These are phyloP conservation scores for Plebejus anna DNA, from an alignment of 2,888 invertebrate species.

Conservation along the genomic window DNA sequence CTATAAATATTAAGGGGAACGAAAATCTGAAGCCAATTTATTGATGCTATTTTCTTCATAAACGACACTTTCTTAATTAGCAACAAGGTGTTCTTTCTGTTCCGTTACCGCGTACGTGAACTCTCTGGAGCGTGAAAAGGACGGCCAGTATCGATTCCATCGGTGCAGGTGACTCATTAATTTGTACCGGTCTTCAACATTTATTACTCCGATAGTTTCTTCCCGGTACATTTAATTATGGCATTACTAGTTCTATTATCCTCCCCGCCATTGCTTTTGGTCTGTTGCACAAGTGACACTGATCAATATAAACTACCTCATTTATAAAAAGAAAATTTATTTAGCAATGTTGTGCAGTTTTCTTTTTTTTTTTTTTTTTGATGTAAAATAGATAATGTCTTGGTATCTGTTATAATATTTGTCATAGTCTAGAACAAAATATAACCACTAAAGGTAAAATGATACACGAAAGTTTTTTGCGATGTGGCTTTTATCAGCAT, in stretches of 20 bases:
- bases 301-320: background rate
- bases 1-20: slow-evolving; percentile 11
- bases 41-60: slow-evolving; percentile 30
- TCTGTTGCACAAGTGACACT: background rate
- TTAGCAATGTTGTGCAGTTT: background rate
- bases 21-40: slow-evolving; percentile 30
- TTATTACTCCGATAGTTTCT: slow-evolving; percentile 32
- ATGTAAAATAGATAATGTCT: too few species aligned
- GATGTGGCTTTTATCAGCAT: too few species aligned
- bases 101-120: background rate
- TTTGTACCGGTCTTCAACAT: slow-evolving; percentile 32
- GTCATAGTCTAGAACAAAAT: too few species aligned
- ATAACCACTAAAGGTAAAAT: too few species aligned
- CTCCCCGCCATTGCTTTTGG: slow-evolving; percentile 1
- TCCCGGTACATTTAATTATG: slow-evolving; percentile 30
- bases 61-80: slow-evolving; percentile 30
- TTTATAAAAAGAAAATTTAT: background rate
- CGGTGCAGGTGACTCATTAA: slow-evolving; percentile 32
- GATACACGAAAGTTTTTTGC: too few species aligned
- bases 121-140: background rate
- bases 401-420: too few species aligned
- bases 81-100: slow-evolving; percentile 23
- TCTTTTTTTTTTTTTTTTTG: too few species aligned
- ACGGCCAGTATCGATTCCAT: slow-evolving; percentile 28
- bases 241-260: slow-evolving; percentile 26